These are phyloP conservation scores for Vombatus ursinus DNA, from an alignment of 2,113 vertebrate genomes.

Conservation along the genomic window DNA sequence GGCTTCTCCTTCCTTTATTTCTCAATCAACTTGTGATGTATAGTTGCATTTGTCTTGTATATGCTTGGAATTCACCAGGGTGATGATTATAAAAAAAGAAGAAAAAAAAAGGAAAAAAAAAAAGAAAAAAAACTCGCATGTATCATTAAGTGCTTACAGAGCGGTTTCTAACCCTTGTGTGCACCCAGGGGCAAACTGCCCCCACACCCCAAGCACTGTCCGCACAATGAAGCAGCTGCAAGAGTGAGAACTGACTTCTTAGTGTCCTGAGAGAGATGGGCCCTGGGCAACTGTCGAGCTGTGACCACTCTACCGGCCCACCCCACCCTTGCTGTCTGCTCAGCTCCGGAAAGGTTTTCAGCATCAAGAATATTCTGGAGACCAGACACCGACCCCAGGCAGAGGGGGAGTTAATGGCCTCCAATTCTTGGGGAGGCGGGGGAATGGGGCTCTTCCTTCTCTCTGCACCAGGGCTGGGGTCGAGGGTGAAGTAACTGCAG, in stretches of 20 bases:
- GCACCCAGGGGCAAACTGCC: no score
- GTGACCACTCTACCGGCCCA: no score
- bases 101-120: not conserved
- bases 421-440: not conserved
- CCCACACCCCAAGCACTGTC: not conserved
- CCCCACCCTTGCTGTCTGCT: not conserved
- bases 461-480: no score
- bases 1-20: constrained; percentile 67
- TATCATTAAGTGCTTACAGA: constrained; percentile 75
- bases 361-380: constrained; percentile 16
- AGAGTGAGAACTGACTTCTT: not conserved
- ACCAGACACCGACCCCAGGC: constrained; percentile 8
- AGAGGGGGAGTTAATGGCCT: not conserved
- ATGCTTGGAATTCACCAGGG: constrained; percentile 82
- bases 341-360: constrained; percentile 8
- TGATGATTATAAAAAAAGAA: constrained; percentile 73
- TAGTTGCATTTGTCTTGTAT: constrained; percentile 82
- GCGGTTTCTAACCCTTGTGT: constrained; percentile 61
- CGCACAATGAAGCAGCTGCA: not conserved
- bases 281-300: no score
- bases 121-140: constrained; percentile 64
- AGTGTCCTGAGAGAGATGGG: not conserved
- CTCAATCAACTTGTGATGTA: constrained; percentile 76
- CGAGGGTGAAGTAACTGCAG: no score
- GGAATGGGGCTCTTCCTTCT: no score